Evolutionary conservation across 2,113 vertebrate genomes (phyloP), one percentile per base, ranked within the genome.

Genomic region (Tyrannus savana): DNA sequence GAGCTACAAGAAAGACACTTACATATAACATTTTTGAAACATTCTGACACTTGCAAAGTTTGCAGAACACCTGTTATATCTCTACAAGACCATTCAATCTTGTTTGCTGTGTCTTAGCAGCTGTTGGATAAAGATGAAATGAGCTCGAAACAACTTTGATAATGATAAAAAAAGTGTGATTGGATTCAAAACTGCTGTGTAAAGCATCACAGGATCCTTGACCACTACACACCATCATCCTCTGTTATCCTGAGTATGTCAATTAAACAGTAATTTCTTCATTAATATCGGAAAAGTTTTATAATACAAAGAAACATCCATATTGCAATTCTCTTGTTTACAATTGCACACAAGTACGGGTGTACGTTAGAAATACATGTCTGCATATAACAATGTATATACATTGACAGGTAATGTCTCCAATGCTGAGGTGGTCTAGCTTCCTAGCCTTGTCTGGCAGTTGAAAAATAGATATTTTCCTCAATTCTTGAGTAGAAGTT

Each of bases 221-320:
- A 97, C 97, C 96, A 97, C 95, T 97, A 98, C 97, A 98, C 94
- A 98, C 97, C 95, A 97, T 98, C 97, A 97, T 99, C 98, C 97
- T 98, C 98, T 98, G 97, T 98, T 98, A 99, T 99, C 99, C 99
- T 99, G 99, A 99, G 99, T 99, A 98, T 98, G 98, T 98, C 98
- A 98, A 98, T 99, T 98, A 98, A 99, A 98, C 97, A 98, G 97
- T 98, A 98, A 98, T 98, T 98, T 97, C 93, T 98, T 98, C 95
- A 98, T 98, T 98, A 98, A 98, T 98, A 99, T 98, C 95, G 63
- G 98, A 99, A 98, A 98, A 98, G 97, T 95, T 98, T 99, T 99
- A 99, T 99, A 99, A 98, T 98, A 98, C 97, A 98, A 98, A 98
- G 98, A 97, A 98, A 98, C 97, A 98, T 98, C 98, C 97, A 98